Evolutionary conservation across 2,797 vertebrate genomes (phyloP).

Genomic region (Spinus pinus): DNA sequence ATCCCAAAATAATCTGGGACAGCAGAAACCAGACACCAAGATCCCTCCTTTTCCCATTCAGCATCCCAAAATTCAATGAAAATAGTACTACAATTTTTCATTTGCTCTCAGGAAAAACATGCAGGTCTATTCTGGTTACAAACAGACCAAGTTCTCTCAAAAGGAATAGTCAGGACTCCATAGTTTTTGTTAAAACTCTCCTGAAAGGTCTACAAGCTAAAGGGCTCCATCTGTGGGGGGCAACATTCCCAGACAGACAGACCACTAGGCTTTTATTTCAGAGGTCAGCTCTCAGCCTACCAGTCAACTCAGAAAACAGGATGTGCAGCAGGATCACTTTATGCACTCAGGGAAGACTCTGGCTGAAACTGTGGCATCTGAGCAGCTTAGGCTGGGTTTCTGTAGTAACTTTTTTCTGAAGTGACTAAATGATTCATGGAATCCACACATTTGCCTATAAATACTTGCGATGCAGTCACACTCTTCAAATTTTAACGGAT

Average conservation of each 20-base stretch:
- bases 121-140: neutral
- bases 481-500: neutral
- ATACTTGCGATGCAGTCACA: neutral
- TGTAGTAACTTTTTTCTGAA: neutral
- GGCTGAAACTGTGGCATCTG: neutral
- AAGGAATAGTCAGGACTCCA: neutral
- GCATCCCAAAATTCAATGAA: neutral
- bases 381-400: neutral
- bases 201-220: neutral
- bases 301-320: neutral
- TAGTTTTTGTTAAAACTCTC: neutral
- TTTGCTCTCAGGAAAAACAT: neutral
- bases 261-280: neutral
- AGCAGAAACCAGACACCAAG: neutral
- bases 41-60: neutral
- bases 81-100: neutral
- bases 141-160: neutral
- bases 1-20: neutral
- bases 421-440: neutral
- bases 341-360: neutral
- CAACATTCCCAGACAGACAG: neutral
- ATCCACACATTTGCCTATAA: accelerated
- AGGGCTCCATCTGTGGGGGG: accelerated
- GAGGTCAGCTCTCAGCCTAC: neutral
- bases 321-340: neutral